These are phyloP conservation scores for Catocala sponsa DNA, from an alignment of 2,888 invertebrate genomes.

Conservation along the genomic window DNA sequence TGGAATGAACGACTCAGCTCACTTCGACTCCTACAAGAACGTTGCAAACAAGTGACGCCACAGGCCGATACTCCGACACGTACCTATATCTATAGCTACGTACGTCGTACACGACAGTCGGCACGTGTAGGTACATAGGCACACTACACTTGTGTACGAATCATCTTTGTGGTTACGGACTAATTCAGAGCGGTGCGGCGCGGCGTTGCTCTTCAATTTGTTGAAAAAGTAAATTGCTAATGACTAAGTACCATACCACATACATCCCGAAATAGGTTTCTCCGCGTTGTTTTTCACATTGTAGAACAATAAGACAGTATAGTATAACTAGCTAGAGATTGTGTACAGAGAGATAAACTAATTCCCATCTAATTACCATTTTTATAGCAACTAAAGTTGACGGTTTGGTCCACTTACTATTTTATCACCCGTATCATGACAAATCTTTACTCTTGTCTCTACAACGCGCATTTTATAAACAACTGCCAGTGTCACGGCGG, in stretches of 20 bases:
- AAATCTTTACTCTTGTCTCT: too few species aligned
- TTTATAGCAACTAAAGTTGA: too few species aligned
- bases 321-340: too few species aligned
- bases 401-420: too few species aligned
- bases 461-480: too few species aligned
- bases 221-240: constrained; percentile 8
- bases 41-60: constrained; percentile 67
- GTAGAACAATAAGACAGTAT: too few species aligned
- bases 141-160: constrained; percentile 5
- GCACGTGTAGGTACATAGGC: constrained; percentile 7
- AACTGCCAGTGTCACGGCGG: too few species aligned
- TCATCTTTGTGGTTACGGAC: constrained; percentile 40
- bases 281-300: neutral
- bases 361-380: too few species aligned
- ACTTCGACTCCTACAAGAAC: constrained; percentile 65
- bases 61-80: constrained; percentile 47
- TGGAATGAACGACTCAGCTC: constrained; percentile 74
- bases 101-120: constrained; percentile 12
- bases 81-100: constrained; percentile 15
- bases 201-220: constrained; percentile 17
- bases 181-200: constrained; percentile 33
- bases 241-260: neutral
- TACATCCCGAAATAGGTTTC: neutral
- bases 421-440: too few species aligned
- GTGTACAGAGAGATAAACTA: too few species aligned